Evolutionary conservation across 2,888 invertebrate genomes (phyloP), one percentile per base, ranked within the genome.

Genomic region (Caenorhabditis parvicauda): DNA sequence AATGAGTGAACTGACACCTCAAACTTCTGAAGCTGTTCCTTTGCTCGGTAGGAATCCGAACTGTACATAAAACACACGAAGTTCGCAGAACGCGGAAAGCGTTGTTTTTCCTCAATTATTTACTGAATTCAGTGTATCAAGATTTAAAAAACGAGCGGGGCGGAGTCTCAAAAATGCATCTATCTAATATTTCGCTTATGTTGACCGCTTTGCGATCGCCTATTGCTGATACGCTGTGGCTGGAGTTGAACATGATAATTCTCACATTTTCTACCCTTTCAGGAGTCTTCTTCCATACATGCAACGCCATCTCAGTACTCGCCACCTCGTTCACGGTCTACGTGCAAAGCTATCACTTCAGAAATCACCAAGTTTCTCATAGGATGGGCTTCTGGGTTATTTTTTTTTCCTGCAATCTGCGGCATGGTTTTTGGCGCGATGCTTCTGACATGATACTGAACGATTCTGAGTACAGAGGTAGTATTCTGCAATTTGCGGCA

Each of bases 211-310:
- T 43, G 48, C 14, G 7, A 14, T 17, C 14, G n/a, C 12, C 12
- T 12, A 14, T n/a, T 9, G 14, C 9, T 27, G 42, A 14, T 41
- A 14, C 14, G 14, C 17, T 14, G 17, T 12, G 14, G n/a, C n/a
- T n/a, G n/a, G n/a, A 22, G 6, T 45, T 19, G 19, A 14, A 7
- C 24, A 21, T 12, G 7, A 19, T 9, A 48, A 25, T 29, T 7
- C 19, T n/a, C 12, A 29, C 12, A 46, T 21, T 12, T 59, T 32
- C 2, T 6, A 37, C 17, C n/a, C 7, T 43, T 56, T 17, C 41
- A 72, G 76, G 76, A 5, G 69, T 76, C 2, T 77, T 77, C 59
- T 77, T 77, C 58, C 72, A 76, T 44, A 65, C 67, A n/a, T 77
- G 77, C 52, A 77, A 77, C 62, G 69, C 71, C 29, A 70, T 77